Base-by-base conservation (phyloP, 2,888 invertebrate species). In the Catotricha subobsoleta region DNA sequence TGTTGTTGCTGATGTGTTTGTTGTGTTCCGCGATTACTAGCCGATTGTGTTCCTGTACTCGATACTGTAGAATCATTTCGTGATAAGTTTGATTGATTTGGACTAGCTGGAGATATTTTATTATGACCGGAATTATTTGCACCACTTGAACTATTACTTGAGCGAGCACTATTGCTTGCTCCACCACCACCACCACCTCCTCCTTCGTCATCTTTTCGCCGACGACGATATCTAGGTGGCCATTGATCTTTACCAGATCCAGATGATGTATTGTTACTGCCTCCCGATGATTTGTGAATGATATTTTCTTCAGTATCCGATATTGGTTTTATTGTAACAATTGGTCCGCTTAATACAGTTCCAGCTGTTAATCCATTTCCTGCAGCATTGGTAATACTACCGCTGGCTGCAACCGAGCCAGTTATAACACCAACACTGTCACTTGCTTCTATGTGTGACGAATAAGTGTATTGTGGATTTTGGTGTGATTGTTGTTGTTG, bases 191-290 rank as follows among this genome's bases (percentile, higher is more conserved):
- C 21, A 53, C 30, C 54, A 44, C n/a, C n/a, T n/a, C n/a, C n/a
- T n/a, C n/a, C n/a, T 64, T 12, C 62, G 34, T 63, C 63, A 50
- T 58, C 58, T 51, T 56, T 54, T 48, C 58, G 62, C n/a, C n/a
- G n/a, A 46, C 67, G 63, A 45, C 66, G 58, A 48, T 63, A 61
- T 42, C 65, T 57, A 35, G 60, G 59, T 27, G 60, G 57, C 48
- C 62, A 49, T 18, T 57, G 54, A 43, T 67, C 65, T 52, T 65
- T 66, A 45, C 49, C 50, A 35, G 50, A 45, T 28, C 46, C n/a
- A n/a, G n/a, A n/a, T n/a, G n/a, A n/a, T n/a, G n/a, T n/a, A n/a
- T n/a, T n/a, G n/a, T n/a, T n/a, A n/a, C n/a, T n/a, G n/a, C n/a
- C 33, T 30, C 44, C 48, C 45, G 23, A 13, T 20, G 34, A 9